These are phyloP conservation scores for Montipora capricornis DNA, from an alignment of 64 coral and sea anemone genomes.

Conservation along the genomic window DNA sequence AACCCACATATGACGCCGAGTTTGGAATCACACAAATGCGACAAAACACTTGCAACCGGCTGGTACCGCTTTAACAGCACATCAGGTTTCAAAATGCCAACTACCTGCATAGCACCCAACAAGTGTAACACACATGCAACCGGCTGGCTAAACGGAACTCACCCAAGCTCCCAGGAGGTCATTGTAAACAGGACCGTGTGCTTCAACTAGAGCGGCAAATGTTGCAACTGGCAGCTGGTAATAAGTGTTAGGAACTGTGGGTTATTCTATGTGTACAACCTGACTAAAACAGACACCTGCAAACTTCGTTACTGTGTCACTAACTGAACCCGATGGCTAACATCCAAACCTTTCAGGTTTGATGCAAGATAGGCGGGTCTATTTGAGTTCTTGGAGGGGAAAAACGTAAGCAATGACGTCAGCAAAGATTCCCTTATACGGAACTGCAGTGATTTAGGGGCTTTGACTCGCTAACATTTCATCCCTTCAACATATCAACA, in stretches of 20 bases:
- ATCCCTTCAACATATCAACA: no score
- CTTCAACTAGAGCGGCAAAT: slow-evolving; percentile 9
- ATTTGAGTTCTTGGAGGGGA: no score
- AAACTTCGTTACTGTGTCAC: slow-evolving; percentile 28
- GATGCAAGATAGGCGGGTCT: no score
- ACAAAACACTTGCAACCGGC: not conserved
- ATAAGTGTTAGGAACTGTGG: slow-evolving; percentile 30
- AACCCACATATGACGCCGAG: not conserved
- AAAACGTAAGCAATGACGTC: no score
- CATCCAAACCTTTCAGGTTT: not conserved
- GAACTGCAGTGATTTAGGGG: no score
- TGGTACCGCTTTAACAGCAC: slow-evolving; percentile 56
- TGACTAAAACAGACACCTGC: not conserved
- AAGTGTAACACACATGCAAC: slow-evolving; percentile 31
- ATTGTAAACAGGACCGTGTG: not conserved
- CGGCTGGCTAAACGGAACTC: not conserved
- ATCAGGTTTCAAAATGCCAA: slow-evolving; percentile 23
- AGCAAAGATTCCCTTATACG: no score
- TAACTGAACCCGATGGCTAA: not conserved
- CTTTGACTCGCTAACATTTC: no score
- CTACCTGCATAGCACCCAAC: not conserved
- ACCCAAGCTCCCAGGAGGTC: slow-evolving; percentile 4
- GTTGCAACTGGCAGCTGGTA: slow-evolving; percentile 1
- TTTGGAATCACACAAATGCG: not conserved
- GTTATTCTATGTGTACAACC: slow-evolving; percentile 24